Evolutionary conservation across 2,888 invertebrate genomes (phyloP), one percentile per base, ranked within the genome.

Genomic region (Diarsia mendica): DNA sequence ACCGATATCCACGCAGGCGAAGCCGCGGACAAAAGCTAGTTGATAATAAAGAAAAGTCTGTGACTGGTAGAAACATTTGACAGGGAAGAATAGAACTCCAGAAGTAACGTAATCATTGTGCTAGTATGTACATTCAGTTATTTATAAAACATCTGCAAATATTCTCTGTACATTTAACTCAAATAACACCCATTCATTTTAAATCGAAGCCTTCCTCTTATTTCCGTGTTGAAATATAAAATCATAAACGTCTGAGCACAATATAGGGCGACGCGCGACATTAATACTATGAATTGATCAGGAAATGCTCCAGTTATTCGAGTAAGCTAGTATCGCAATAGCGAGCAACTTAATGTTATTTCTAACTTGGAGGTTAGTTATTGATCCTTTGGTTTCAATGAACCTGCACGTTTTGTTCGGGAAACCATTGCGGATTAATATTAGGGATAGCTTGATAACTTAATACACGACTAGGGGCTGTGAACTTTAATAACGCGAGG

Each of bases 241-340:
- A 46, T 46, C 67, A 58, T 58, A 44, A 67, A 66, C 20, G 28
- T 55, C 49, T 9, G 10, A 9, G 46, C 28, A 61, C 46, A 67
- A 65, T 67, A 46, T 28, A 53, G 28, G 5, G 48, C 53, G 46
- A 66, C 71, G 44, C 3, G 48, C 53, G 46, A 66, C 71, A 33
- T 33, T 70, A 63, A 48, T 76, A 67, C 49, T 28, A 23, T 44
- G 39, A 48, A 70, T 64, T 65, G 65, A 39, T 64, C 71, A 82
- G 78, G 78, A 82, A 80, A 23, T 68, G 83, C n/a, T 77, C 77
- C 67, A 82, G 71, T 68, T 82, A 58, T 65, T 55, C 67, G 3
- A 46, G 65, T 68, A 33, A 72, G n/a, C 39, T 44, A 10, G 68
- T 66, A 18, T 68, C 55, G 65, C 65, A 58, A 61, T 51, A 48